Base-by-base conservation (phyloP, 2,797 vertebrate species). In the Enteromius fasciolatus region DNA sequence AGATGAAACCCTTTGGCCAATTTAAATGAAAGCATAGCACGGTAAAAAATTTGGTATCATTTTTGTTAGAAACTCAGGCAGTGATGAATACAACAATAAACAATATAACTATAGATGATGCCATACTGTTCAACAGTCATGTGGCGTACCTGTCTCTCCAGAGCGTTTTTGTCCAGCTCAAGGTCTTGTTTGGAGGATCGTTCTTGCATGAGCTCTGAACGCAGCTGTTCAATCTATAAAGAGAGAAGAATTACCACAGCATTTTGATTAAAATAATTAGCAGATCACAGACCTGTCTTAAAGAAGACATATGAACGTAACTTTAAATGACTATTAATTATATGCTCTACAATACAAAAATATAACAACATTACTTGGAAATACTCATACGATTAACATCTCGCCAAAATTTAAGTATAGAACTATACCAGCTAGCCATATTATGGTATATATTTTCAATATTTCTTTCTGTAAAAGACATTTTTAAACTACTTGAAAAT, bases 171-270 rank as follows among this genome's bases (percentile, higher is more conserved):
- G 90, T 99, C 97, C 18, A 98, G 96, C 90, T 99, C 98, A 88
- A 99, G 91, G 89, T 99, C 97, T 91, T 99, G 98, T 59, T 97
- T 95, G 76, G 92, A 92, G 1, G 96, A 95, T 15, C 97, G 94
- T 75, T 99, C 98, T 91, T 98, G 97, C 95, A 98, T 94, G 78
- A 99, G 95, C 85, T 99, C 98, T 0, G 96, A 91, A 63, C 98
- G 95, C 44, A 98, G 90, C 90, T 98, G 97, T 83, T 99, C 98
- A 0, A 98, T 94, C 96, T 96, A 81, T 15, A 86, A 7, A 54
- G 1, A 83, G 2, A 61, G 25, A 17, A 39, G 11, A n/a, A 79
- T 18, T 44, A n/a, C 12, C 5, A 39, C 5, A 3, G 15, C 44
- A 39, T 61, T 70, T n/a, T 66, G 25, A 59, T 44, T 44, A 10